Percentiles rank a stretch among this genome's conserved stretches.
Conservation (phyloP, 92 coral and sea anemone species). For the Bergia puertoricense region DNA sequence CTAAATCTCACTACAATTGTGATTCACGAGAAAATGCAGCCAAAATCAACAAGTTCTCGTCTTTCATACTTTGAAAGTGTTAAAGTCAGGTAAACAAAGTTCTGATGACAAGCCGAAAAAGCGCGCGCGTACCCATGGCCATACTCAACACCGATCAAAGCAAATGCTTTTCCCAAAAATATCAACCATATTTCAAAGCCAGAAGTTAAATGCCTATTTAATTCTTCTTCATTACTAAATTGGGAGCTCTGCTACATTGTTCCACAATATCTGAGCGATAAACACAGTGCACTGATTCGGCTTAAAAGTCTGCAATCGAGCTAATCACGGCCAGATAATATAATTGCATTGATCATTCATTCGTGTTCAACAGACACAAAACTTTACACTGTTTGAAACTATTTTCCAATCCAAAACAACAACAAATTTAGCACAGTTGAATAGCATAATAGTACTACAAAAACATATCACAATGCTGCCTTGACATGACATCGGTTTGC, state of each 20-base stretch:
- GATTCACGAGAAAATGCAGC: neutral
- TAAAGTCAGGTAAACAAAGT: slow-evolving; percentile 29
- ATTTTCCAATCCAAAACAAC: neutral
- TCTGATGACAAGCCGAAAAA: slow-evolving; percentile 12
- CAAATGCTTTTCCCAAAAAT: neutral
- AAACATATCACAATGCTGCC: neutral
- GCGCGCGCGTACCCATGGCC: neutral
- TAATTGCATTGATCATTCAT: neutral
- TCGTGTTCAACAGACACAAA: neutral
- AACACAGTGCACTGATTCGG: neutral
- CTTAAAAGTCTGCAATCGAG: neutral
- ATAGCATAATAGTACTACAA: neutral
- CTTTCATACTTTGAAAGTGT: slow-evolving; percentile 36
- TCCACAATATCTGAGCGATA: neutral
- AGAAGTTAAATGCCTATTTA: neutral
- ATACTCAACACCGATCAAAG: neutral
- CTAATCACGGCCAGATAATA: neutral
- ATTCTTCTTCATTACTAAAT: neutral
- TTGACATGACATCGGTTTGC: neutral
- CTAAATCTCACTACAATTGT: neutral
- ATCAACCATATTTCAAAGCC: neutral
- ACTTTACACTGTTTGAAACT: neutral
- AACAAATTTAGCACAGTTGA: neutral
- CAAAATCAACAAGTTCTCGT: slow-evolving; percentile 34
- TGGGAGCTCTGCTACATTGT: neutral